Evolutionary conservation across 2,113 vertebrate species (phyloP), one percentile per base, ranked within the genome.

Genomic region (Sardina pilchardus): DNA sequence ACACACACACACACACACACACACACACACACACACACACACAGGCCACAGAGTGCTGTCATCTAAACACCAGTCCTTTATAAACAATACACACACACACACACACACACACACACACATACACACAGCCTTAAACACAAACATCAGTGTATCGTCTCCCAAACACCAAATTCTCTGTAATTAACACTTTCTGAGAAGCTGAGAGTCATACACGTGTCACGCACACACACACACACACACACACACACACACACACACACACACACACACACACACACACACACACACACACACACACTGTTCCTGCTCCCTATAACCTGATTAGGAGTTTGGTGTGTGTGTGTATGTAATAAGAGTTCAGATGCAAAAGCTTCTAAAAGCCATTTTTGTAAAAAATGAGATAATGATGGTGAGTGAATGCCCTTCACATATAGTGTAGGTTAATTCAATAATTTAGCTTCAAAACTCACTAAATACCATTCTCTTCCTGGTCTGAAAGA

Each of bases 1-100:
- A 67, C 59, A 67, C 59, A 67, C 59, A 67, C 59, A 67, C 56
- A 63, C 56, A 63, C 56, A 63, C 56, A 63, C 56, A 63, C 56
- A 63, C 56, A 63, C n/a, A 26, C 56, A 63, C 56, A 26, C 21
- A 63, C 56, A 63, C 24, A 67, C 59, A 30, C 59, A 67, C 10
- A 30, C 6, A 67, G 50, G 50, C 45, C 45, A 47, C 8, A 47
- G 45, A 47, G 45, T 14, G 50, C 50, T 19, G 17, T 53, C 50
- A 17, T 53, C 16, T 53, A 26, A 67, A 67, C 59, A 67, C 59
- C 10, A 26, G 1, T 5, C n/a, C 59, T 67, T 21, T 26, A 26
- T 63, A 63, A 63, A 63, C 59, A 63, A 63, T 1, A 63, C 59
- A 26, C 59, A 63, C 24, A 63, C 59, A 63, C n/a, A 26, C 59